These are phyloP conservation scores for Sebastes oblongus DNA, from an alignment of 2,797 vertebrate species.

Conservation along the genomic window DNA sequence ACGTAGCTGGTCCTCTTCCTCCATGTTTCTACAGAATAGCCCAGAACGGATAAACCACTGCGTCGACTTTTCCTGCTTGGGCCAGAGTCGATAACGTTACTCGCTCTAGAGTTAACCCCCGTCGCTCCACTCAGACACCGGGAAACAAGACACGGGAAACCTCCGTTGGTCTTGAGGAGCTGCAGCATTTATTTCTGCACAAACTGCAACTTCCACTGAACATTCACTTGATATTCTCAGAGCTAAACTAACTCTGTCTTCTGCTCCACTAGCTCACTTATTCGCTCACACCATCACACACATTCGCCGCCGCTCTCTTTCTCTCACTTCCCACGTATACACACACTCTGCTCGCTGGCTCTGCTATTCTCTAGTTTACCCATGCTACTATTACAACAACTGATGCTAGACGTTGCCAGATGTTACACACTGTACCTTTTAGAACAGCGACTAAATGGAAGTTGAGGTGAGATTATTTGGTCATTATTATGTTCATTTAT, in stretches of 20 bases:
- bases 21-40: background rate
- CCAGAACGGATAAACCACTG: background rate
- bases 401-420: too few relatives aligned
- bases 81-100: background rate
- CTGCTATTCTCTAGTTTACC: background rate
- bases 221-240: background rate
- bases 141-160: background rate
- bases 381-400: too few relatives aligned
- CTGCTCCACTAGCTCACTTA: background rate
- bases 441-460: background rate
- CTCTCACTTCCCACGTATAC: background rate
- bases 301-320: background rate
- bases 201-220: background rate
- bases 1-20: too few relatives aligned
- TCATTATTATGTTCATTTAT: background rate
- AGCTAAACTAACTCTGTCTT: background rate
- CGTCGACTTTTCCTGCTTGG: background rate
- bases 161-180: background rate
- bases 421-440: background rate
- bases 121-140: background rate
- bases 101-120: background rate
- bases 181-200: background rate
- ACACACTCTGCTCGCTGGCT: background rate
- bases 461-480: background rate
- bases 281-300: background rate